Conservation (phyloP, 2,888 invertebrate species). For the Toxonevra muliebris region DNA sequence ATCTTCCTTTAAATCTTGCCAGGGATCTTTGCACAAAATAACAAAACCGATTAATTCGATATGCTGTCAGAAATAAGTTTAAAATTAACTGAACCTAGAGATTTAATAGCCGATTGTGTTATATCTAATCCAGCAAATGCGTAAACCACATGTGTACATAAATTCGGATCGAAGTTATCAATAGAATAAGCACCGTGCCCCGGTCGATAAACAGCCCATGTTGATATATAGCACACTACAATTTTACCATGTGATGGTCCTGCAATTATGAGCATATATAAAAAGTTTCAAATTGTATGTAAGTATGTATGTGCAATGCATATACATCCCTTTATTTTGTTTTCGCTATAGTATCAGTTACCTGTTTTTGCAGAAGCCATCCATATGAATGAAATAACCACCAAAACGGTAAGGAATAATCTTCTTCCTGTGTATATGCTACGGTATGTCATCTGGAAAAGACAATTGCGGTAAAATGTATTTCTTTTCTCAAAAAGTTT, state of each 20-base stretch:
- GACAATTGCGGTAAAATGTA: conserved; percentile 17
- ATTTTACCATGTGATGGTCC: conserved; percentile 77
- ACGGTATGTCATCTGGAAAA: conserved; percentile 41
- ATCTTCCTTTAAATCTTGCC: conserved; percentile 79
- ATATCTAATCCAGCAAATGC: conserved; percentile 82
- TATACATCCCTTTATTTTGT: neutral
- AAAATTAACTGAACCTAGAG: conserved; percentile 69
- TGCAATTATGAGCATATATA: conserved; percentile 48
- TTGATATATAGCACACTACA: conserved; percentile 82
- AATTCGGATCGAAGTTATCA: conserved; percentile 75
- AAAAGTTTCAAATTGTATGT: neutral
- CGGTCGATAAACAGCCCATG: conserved; percentile 82
- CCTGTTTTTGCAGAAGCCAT: conserved; percentile 57
- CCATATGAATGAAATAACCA: conserved; percentile 43
- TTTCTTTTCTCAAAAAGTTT: neutral
- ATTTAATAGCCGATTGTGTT: conserved; percentile 72
- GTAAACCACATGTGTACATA: conserved; percentile 85
- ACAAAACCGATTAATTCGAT: too few species aligned
- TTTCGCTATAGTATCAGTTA: conserved; percentile 39
- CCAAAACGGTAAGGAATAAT: conserved; percentile 37
- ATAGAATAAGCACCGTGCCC: conserved; percentile 73
- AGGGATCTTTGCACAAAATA: conserved; percentile 69
- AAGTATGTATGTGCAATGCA: neutral
- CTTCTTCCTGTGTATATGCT: conserved; percentile 37
- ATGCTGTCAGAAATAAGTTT: neutral